Conservation (phyloP, 1,140 invertebrate species). For the Drosophila albomicans region DNA sequence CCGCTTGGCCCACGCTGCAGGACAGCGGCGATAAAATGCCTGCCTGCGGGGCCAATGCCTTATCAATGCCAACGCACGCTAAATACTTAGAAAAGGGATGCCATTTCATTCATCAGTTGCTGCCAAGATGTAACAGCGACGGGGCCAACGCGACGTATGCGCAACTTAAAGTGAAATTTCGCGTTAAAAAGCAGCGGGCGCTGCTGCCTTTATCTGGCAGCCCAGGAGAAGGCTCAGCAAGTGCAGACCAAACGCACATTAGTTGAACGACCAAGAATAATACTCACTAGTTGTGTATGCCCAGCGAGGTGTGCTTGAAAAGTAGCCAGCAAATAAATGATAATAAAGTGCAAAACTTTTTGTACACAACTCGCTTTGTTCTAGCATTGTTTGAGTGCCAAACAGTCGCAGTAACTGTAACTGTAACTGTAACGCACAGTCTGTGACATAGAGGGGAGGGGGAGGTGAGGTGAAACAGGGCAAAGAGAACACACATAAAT, state of each 20-base stretch:
- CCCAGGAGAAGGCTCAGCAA: constrained; percentile 8
- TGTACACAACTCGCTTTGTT: constrained; percentile 17
- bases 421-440: constrained; percentile 39
- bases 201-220: constrained; percentile 33
- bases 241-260: constrained; percentile 56
- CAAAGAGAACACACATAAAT: constrained; percentile 63
- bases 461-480: constrained; percentile 15
- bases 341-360: background rate
- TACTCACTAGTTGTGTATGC: constrained; percentile 16
- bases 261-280: constrained; percentile 51
- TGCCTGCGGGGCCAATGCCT: constrained; percentile 65
- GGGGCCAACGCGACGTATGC: constrained; percentile 52
- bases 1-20: background rate
- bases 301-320: background rate
- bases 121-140: background rate
- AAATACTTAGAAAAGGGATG: constrained; percentile 59
- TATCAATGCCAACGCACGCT: constrained; percentile 67
- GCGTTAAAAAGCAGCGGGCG: constrained; percentile 51
- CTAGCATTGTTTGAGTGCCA: constrained; percentile 40
- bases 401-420: constrained; percentile 38
- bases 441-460: background rate
- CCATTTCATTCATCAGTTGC: constrained; percentile 64
- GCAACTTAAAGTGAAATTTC: constrained; percentile 58
- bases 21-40: constrained; percentile 60
- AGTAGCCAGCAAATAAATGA: background rate